A percentile compares a stretch with the other conserved stretches of the same genome.
Conservation (phyloP, 2,113 vertebrate genomes). For the Myotis lucifugus region DNA sequence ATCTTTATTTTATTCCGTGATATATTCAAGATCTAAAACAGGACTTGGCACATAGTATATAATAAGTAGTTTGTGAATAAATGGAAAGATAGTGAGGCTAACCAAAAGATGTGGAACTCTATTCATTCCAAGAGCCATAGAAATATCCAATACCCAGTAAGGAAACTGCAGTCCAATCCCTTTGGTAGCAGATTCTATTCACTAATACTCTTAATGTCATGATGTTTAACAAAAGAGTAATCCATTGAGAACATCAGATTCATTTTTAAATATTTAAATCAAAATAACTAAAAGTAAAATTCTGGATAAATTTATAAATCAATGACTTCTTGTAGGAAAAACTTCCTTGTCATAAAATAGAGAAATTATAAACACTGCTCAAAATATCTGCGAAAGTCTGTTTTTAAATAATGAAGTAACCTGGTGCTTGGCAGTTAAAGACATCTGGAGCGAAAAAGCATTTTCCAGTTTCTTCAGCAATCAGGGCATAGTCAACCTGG, state of each 20-base stretch:
- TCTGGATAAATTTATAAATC: neutral
- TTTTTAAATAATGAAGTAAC: conserved; percentile 79
- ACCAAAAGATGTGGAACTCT: conserved; percentile 5
- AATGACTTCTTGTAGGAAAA: conserved; percentile 27
- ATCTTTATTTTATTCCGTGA: neutral
- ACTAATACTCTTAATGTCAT: neutral
- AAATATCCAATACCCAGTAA: neutral
- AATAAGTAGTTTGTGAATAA: neutral
- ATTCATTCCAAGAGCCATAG: neutral
- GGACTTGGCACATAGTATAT: neutral
- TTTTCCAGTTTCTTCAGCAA: conserved; percentile 94
- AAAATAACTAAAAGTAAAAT: conserved; percentile 31
- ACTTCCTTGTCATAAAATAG: neutral
- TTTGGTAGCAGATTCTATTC: neutral
- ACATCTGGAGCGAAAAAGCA: conserved; percentile 91
- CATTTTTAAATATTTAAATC: neutral
- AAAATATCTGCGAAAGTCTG: neutral
- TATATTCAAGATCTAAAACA: neutral
- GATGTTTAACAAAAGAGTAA: neutral
- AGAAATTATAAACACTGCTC: conserved; percentile 25
- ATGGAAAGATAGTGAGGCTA: neutral
- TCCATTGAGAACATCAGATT: neutral
- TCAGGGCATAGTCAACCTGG: conserved; percentile 94
- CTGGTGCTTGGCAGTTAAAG: conserved; percentile 97
- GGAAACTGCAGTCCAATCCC: neutral